A percentile compares a stretch with the other conserved stretches of the same genome.
phyloP scores from a whole-genome alignment of 92 coral and sea anemone genomes.

The Palythoa grandiflora region DNA sequence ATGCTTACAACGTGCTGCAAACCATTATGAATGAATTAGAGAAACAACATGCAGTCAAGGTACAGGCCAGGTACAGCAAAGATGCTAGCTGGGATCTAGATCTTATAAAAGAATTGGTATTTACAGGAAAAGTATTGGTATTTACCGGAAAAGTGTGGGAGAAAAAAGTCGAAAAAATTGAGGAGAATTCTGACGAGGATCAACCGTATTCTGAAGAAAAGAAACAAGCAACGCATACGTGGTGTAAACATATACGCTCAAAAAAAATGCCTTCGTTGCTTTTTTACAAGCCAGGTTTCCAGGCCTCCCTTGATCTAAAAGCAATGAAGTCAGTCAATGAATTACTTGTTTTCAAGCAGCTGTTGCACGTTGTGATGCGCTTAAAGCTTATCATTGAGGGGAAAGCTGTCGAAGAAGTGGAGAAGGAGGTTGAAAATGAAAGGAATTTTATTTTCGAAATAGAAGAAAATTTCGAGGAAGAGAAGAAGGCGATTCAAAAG shows the following conservation, averaged over 20 bases:
- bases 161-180: neutral
- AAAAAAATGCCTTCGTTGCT: too few species aligned
- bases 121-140: too few species aligned
- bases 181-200: constrained; percentile 9
- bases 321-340: neutral
- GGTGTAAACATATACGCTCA: too few species aligned
- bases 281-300: too few species aligned
- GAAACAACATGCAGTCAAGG: constrained; percentile 10
- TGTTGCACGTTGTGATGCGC: neutral
- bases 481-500: neutral
- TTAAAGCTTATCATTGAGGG: neutral
- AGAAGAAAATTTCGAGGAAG: neutral
- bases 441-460: neutral
- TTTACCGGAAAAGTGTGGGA: neutral
- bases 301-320: neutral
- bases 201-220: constrained; percentile 17
- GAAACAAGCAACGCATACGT: neutral
- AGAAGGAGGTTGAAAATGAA: neutral
- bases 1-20: neutral
- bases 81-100: too few species aligned
- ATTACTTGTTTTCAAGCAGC: neutral
- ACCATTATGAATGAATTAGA: neutral
- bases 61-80: too few species aligned
- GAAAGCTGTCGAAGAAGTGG: neutral
- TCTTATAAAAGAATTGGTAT: too few species aligned